Base-by-base conservation (phyloP, 1,140 invertebrate genomes). In the Drosophila ficusphila region DNA sequence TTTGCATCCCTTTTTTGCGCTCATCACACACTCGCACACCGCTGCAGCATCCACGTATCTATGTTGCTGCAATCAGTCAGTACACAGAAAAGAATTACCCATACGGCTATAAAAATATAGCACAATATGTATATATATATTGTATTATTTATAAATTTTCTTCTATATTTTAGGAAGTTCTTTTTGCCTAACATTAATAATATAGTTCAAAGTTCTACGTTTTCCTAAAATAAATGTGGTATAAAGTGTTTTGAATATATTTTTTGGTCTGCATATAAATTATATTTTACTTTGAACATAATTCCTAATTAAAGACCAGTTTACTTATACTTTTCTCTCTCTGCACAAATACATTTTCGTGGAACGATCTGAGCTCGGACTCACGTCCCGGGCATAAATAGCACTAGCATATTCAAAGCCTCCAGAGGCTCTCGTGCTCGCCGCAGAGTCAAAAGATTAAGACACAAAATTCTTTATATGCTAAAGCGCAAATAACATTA, bases 381-480 rank as follows among this genome's bases (percentile, higher is more conserved):
- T 74, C 79, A 90, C 83, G 89, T 90, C 65, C 70, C 73, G 61
- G 34, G 68, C 89, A 90, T 90, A 90, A 90, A 90, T 90, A 90
- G 77, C 67, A 70, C 77, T 85, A 82, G 86, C 85, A 89, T 82
- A 86, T 82, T 88, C 77, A 90, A 90, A 82, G 73, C 70, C 71
- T 75, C 64, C 77, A 65, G 77, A 65, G 81, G 51, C 52, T 56
- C 58, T 56, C 54, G 46, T 72, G 69, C 71, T 79, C 41, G 68
- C 72, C 79, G 62, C 79, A 86, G 71, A 88, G 88, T 90, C 88
- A 79, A 90, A 89, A 90, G 85, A 90, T 90, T 90, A 90, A 90
- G 89, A 90, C 89, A 88, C 89, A 79, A 90, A 86, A 89, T 90
- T 90, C 78, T 90, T 90, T 90, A 90, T 90, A 86, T 90, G 89